Base-by-base conservation (phyloP, 1,140 invertebrate genomes). In the Meteorus sp. region DNA sequence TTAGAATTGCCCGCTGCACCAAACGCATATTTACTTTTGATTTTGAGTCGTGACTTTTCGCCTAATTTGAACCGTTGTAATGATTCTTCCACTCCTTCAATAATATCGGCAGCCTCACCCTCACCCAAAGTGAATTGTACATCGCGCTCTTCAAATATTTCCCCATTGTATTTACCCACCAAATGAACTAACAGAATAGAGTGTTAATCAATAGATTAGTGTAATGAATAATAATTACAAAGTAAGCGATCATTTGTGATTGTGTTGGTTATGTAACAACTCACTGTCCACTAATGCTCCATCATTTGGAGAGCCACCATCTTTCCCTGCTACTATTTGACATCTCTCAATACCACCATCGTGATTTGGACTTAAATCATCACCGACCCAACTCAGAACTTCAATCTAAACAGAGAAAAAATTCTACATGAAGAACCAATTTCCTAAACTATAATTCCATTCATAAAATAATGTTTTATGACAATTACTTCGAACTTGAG, bases 81-180 rank as follows among this genome's bases (percentile, higher is more conserved):
- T 0, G 93, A 94, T 61, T 83, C 82, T 75, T 99, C 97, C 13
- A 99, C 72, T 2, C 94, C 96, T 33, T 88, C 83, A 15, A 93
- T 84, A 13, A 99, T 77, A 59, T 87, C 87, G 37, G 76, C 73
- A 56, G 91, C 88, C 50, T 77, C 82, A 15, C 91, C 94, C 80
- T 98, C 95, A 0, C 95, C 95, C n/a, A 97, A 78, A 29, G 78
- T 76, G 75, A 97, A 98, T 37, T 86, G 84, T 0, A 95, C 83
- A 62, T 94, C 87, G 67, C 91, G 82, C 27, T 93, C 89, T 45
- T 89, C 87, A 77, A 95, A 93, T 3, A 86, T 77, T 56, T 75
- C 77, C 0, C 79, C 88, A 41, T 88, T 80, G 65, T 86, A 85
- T 64, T 78, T 84, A 29, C 94, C 95, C 70, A 86, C 82, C 54